A percentile compares a stretch with the other conserved stretches of the same genome.
Conservation (phyloP, 92 coral and sea anemone genomes). For the Paramuricea clavata region DNA sequence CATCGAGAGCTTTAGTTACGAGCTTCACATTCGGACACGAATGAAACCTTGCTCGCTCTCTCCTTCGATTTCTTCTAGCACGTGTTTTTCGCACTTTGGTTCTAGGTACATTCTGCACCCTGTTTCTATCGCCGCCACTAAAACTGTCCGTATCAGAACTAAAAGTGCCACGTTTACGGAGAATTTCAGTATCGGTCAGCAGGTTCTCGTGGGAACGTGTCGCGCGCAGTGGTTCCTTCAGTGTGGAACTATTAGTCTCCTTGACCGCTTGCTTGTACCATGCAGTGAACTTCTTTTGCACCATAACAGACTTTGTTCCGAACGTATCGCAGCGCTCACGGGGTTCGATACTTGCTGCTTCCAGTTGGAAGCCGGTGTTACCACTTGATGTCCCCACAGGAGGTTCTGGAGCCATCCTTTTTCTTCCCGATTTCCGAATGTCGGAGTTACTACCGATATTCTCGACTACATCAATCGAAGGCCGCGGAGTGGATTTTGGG, state of each 20-base stretch:
- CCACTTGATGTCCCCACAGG: not conserved
- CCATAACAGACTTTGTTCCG: constrained; percentile 9
- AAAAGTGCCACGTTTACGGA: constrained; percentile 4
- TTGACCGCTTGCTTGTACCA: constrained; percentile 36
- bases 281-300: constrained; percentile 20
- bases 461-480: not conserved
- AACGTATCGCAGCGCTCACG: not conserved
- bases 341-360: not conserved
- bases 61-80: constrained; percentile 29
- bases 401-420: constrained; percentile 4
- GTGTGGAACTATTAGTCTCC: constrained; percentile 11
- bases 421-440: not conserved
- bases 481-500: not conserved
- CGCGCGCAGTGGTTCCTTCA: not conserved
- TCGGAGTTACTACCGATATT: not conserved
- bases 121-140: not conserved
- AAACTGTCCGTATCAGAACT: constrained; percentile 42
- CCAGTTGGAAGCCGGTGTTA: not conserved
- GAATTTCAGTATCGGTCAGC: constrained; percentile 36
- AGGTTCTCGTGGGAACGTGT: constrained; percentile 26
- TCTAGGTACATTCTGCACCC: not conserved
- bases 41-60: constrained; percentile 34
- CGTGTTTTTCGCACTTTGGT: constrained; percentile 24
- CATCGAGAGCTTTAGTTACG: constrained; percentile 5
- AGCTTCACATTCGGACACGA: constrained; percentile 43